These are phyloP conservation scores for Hemibagrus guttatus DNA, from an alignment of 2,797 vertebrate species.

Conservation along the genomic window DNA sequence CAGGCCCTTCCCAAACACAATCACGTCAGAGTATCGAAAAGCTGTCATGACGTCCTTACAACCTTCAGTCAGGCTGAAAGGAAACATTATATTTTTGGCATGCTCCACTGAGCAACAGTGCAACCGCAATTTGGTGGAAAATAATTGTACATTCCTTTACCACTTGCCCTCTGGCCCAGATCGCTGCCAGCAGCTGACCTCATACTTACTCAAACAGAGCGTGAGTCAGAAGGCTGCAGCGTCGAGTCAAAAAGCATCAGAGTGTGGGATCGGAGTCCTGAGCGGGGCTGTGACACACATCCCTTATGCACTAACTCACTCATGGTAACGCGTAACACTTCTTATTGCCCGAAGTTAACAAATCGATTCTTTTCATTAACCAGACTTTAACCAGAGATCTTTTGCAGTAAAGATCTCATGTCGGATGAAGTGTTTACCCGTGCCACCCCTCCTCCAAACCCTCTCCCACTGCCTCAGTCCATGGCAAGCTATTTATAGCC, in stretches of 20 bases:
- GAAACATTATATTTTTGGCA: slow-evolving; percentile 27
- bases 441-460: slow-evolving; percentile 2
- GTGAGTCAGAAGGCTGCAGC: slow-evolving; percentile 65
- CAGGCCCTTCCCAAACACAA: slow-evolving; percentile 16
- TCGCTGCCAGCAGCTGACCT: slow-evolving; percentile 57
- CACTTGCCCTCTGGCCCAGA: slow-evolving; percentile 41
- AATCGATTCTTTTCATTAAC: slow-evolving; percentile 57
- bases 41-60: slow-evolving; percentile 34
- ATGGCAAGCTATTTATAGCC: slow-evolving; percentile 48
- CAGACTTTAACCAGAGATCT: slow-evolving; percentile 42
- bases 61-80: slow-evolving; percentile 30
- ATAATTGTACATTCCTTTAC: slow-evolving; percentile 25
- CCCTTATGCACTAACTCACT: slow-evolving; percentile 8
- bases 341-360: slow-evolving; percentile 55
- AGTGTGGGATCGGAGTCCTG: slow-evolving; percentile 49
- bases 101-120: slow-evolving; percentile 23
- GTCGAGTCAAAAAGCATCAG: slow-evolving; percentile 67
- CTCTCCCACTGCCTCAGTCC: slow-evolving; percentile 30
- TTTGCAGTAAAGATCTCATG: slow-evolving; percentile 48
- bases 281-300: slow-evolving; percentile 29
- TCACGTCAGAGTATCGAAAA: slow-evolving; percentile 32
- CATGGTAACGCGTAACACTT: slow-evolving; percentile 48
- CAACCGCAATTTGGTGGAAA: slow-evolving; percentile 34
- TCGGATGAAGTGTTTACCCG: slow-evolving; percentile 47
- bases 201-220: slow-evolving; percentile 57